phyloP scores from a whole-genome alignment of 2,797 vertebrate genomes.

The Oryzias sinensis region DNA sequence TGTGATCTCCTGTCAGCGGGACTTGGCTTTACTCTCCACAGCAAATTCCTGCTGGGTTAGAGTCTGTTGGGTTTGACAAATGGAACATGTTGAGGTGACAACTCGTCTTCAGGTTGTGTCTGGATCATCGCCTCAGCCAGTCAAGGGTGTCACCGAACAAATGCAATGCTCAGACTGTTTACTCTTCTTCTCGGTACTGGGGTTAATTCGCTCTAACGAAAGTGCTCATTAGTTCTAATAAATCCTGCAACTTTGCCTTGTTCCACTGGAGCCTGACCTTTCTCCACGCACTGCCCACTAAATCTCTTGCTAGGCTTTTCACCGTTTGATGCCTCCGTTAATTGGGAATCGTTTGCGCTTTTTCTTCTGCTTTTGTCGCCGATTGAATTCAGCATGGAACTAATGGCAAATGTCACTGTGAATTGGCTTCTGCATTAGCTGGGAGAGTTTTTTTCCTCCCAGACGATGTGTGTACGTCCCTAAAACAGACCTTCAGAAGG shows the following conservation, averaged over 20 bases:
- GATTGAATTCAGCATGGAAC: constrained; percentile 76
- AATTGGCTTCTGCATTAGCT: constrained; percentile 81
- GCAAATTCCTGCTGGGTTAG: no score
- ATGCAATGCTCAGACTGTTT: constrained; percentile 31
- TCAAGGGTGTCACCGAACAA: constrained; percentile 35
- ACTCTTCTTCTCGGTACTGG: constrained; percentile 40
- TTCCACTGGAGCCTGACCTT: constrained; percentile 89
- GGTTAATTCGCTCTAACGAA: constrained; percentile 72
- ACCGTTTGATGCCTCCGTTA: constrained; percentile 89
- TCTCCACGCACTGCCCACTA: constrained; percentile 78
- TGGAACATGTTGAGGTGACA: constrained; percentile 23
- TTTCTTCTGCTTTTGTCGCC: constrained; percentile 71
- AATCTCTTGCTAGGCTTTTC: constrained; percentile 78
- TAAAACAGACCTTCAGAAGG: constrained; percentile 33
- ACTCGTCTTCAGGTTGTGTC: constrained; percentile 9
- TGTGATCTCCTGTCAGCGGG: no score
- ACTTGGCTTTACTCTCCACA: no score
- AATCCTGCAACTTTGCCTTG: constrained; percentile 65
- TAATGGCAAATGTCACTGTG: constrained; percentile 90
- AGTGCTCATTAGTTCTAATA: constrained; percentile 87
- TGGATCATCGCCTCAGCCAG: constrained; percentile 23
- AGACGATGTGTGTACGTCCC: constrained; percentile 52
- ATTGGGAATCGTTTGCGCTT: constrained; percentile 86
- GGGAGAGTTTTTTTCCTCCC: constrained; percentile 53
- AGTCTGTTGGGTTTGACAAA: not conserved